phyloP scores from a whole-genome alignment of 30 jellyfish, hydroid and myxozoan species.

The Hydractinia echinata region DNA sequence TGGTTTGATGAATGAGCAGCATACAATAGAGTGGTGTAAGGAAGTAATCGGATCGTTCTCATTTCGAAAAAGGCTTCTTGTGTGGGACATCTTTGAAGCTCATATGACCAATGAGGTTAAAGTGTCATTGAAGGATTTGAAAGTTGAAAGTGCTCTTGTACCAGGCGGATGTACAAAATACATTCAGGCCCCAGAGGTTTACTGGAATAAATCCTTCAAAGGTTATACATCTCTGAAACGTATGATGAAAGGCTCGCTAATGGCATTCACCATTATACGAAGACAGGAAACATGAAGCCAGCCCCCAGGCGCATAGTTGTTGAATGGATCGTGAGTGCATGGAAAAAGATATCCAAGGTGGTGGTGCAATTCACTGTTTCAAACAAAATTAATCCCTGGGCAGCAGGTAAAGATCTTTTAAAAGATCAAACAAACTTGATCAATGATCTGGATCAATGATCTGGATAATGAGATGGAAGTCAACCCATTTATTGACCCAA shows the following conservation, averaged over 20 bases:
- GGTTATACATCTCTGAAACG: background rate
- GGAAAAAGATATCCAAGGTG: conserved; percentile 10
- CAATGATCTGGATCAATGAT: background rate
- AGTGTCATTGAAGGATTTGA: too few relatives aligned
- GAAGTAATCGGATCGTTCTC: conserved; percentile 6
- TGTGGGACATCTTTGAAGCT: too few relatives aligned
- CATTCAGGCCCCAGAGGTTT: too few relatives aligned
- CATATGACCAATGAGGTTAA: too few relatives aligned
- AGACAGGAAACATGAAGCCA: conserved; percentile 16
- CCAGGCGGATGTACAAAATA: too few relatives aligned
- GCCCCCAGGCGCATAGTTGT: conserved; percentile 5
- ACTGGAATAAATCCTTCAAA: background rate
- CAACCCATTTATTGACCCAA: background rate
- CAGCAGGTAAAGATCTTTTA: background rate
- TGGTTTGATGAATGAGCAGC: conserved; percentile 7
- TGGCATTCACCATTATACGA: conserved; percentile 17
- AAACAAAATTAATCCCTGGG: background rate
- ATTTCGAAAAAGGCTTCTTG: conserved; percentile 9
- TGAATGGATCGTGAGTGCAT: conserved; percentile 10
- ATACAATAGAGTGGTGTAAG: conserved; percentile 7
- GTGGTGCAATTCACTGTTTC: too few relatives aligned
- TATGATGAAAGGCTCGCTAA: conserved; percentile 1
- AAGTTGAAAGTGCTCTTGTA: too few relatives aligned
- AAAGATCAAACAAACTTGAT: background rate
- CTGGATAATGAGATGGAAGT: conserved; percentile 7